phyloP scores from a whole-genome alignment of 2,113 vertebrate genomes.

The Rana temporaria region DNA sequence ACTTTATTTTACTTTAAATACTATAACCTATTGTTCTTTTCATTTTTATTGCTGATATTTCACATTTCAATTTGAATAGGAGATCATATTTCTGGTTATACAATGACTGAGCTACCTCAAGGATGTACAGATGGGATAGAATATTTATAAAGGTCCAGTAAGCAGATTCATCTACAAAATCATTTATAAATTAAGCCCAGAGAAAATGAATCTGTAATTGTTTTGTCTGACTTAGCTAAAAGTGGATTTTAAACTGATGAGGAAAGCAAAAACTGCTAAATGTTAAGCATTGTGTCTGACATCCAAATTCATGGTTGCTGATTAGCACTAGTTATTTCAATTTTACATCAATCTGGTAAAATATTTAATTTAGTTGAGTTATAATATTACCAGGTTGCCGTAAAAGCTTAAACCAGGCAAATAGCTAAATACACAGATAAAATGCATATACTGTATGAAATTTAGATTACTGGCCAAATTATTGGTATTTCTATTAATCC shows the following conservation, averaged over 20 bases:
- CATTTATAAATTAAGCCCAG: conserved; percentile 34
- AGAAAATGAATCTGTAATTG: conserved; percentile 43
- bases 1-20: conserved; percentile 33
- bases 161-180: conserved; percentile 42
- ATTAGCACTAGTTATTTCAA: too few relatives aligned
- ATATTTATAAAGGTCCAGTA: conserved; percentile 53
- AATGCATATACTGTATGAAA: too few relatives aligned
- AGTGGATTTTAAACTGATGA: conserved; percentile 3
- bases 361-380: too few relatives aligned
- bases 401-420: too few relatives aligned
- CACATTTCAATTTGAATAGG: conserved; percentile 5
- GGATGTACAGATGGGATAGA: conserved; percentile 45
- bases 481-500: too few relatives aligned
- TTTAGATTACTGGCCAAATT: too few relatives aligned
- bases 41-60: conserved; percentile 46
- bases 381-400: too few relatives aligned
- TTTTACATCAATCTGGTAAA: too few relatives aligned
- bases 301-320: too few relatives aligned
- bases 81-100: conserved; percentile 2
- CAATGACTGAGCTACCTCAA: conserved; percentile 38
- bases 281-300: too few relatives aligned
- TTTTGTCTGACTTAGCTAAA: conserved; percentile 15
- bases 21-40: conserved; percentile 10
- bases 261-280: neutral
- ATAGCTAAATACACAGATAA: too few relatives aligned